Conservation (phyloP, 2,797 vertebrate genomes). For the Anas bernieri region DNA sequence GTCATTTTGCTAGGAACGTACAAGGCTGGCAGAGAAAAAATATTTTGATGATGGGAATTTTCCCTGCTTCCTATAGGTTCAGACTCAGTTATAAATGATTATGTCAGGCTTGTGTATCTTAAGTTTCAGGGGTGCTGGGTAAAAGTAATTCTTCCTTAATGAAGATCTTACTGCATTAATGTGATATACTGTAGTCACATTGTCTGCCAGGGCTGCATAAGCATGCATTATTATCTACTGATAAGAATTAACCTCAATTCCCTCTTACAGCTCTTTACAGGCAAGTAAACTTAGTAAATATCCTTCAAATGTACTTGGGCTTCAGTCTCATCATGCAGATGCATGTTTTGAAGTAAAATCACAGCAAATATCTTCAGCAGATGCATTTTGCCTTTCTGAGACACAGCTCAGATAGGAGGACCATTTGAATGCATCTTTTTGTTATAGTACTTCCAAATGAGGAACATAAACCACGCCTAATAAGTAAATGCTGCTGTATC, state of each 20-base stretch:
- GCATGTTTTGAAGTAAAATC: background rate
- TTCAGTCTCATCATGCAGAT: background rate
- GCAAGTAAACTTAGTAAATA: background rate
- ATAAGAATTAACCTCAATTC: background rate
- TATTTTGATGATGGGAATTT: background rate
- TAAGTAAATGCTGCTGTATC: background rate
- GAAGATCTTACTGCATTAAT: background rate
- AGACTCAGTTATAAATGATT: background rate
- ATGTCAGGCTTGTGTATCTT: background rate
- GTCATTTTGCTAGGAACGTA: background rate
- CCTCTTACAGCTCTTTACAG: background rate
- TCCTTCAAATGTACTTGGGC: background rate
- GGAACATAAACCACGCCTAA: background rate
- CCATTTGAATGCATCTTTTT: background rate
- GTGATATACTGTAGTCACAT: background rate
- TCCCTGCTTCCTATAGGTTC: background rate
- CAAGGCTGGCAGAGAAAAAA: background rate
- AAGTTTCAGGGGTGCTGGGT: background rate
- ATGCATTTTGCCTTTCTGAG: background rate
- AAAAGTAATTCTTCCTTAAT: background rate
- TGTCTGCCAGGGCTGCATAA: background rate
- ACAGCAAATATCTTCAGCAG: background rate
- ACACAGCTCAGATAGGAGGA: background rate
- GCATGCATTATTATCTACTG: background rate
- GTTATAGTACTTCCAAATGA: background rate